Percentiles rank a stretch among this genome's conserved stretches.
Evolutionary conservation across 2,888 invertebrate genomes (phyloP).

Genomic region (Macrostomum cliftonense): DNA sequence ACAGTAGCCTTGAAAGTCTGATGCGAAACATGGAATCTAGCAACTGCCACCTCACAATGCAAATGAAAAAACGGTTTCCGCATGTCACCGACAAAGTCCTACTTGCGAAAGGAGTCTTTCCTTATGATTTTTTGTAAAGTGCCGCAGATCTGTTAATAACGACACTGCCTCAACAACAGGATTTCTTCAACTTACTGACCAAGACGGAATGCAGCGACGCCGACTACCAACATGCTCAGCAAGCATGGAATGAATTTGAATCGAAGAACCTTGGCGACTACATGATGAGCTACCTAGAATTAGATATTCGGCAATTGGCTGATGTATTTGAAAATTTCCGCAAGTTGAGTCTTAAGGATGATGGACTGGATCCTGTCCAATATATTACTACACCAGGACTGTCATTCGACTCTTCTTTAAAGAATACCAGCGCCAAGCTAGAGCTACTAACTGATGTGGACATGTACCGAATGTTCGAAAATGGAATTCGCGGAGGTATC

Average conservation of each 20-base stretch:
- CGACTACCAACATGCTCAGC: slow-evolving; percentile 16
- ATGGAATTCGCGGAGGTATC: slow-evolving; percentile 13
- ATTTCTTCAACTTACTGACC: too few species aligned
- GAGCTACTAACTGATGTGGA: slow-evolving; percentile 20
- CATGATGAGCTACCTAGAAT: slow-evolving; percentile 17
- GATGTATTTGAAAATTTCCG: slow-evolving; percentile 25
- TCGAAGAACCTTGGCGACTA: slow-evolving; percentile 17
- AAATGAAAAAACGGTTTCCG: too few species aligned
- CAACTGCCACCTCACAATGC: too few species aligned
- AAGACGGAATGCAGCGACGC: too few species aligned
- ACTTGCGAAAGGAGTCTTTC: too few species aligned
- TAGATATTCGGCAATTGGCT: slow-evolving; percentile 19
- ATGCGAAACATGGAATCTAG: too few species aligned
- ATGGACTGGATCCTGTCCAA: slow-evolving; percentile 18
- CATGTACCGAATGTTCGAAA: slow-evolving; percentile 16
- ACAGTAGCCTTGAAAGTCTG: too few species aligned
- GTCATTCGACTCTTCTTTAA: slow-evolving; percentile 22
- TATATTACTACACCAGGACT: slow-evolving; percentile 21
- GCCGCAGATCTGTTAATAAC: too few species aligned
- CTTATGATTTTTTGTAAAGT: too few species aligned
- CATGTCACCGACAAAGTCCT: too few species aligned
- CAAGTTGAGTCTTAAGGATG: slow-evolving; percentile 8
- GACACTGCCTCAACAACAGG: too few species aligned
- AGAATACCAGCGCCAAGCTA: slow-evolving; percentile 17
- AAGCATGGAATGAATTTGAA: slow-evolving; percentile 16